These are phyloP conservation scores for Brachirus orientalis DNA, from an alignment of 2,113 vertebrate genomes.

Conservation along the genomic window DNA sequence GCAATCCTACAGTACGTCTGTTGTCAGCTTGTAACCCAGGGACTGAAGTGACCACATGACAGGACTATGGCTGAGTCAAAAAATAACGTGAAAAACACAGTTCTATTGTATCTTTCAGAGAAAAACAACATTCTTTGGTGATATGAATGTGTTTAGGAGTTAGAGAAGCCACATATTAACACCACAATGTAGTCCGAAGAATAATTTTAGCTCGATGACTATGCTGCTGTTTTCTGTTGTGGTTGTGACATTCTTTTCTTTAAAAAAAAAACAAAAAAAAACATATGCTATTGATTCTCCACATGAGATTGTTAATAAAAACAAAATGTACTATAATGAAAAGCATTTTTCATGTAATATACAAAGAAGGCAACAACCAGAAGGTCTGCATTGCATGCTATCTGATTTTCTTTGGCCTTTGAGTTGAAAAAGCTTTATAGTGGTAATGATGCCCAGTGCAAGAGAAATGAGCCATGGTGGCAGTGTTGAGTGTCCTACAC, in stretches of 20 bases:
- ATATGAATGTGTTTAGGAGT: conserved; percentile 69
- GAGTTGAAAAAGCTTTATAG: conserved; percentile 61
- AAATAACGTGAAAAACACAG: conserved; percentile 61
- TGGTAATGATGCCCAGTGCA: conserved; percentile 70
- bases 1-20: conserved; percentile 32
- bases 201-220: conserved; percentile 59
- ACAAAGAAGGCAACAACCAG: conserved; percentile 60
- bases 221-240: conserved; percentile 53
- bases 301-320: conserved; percentile 58
- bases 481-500: conserved; percentile 25
- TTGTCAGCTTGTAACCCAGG: conserved; percentile 47
- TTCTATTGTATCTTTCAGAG: conserved; percentile 57
- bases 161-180: conserved; percentile 68
- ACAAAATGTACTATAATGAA: conserved; percentile 58
- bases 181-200: conserved; percentile 53
- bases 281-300: conserved; percentile 62
- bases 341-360: conserved; percentile 48
- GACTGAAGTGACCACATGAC: conserved; percentile 62
- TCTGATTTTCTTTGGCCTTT: conserved; percentile 43
- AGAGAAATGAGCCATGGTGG: conserved; percentile 34
- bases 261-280: conserved; percentile 46
- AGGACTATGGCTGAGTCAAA: conserved; percentile 44
- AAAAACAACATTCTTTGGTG: conserved; percentile 75
- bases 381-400: conserved; percentile 36
- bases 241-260: conserved; percentile 62